These are phyloP conservation scores for Ceratothoa steindachneri DNA, from an alignment of 2,888 invertebrate genomes.

Conservation along the genomic window DNA sequence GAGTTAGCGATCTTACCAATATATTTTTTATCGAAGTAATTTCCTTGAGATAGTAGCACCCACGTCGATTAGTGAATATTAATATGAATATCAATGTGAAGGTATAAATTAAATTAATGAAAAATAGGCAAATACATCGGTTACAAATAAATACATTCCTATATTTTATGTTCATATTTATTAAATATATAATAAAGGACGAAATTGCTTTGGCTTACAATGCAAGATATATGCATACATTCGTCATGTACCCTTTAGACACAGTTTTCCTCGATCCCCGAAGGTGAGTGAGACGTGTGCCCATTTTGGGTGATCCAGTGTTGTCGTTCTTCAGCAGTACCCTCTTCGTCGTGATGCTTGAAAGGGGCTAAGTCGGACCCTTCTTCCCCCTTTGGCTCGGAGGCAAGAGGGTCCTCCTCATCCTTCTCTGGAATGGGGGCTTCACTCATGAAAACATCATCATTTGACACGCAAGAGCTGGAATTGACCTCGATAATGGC, in stretches of 20 bases:
- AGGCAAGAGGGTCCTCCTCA: background rate
- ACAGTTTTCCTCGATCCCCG: background rate
- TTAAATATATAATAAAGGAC: no score
- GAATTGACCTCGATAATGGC: slow-evolving; percentile 39
- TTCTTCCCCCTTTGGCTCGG: background rate
- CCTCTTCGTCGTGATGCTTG: background rate
- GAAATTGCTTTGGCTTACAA: no score
- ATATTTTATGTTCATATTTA: no score
- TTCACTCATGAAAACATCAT: background rate
- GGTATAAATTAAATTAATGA: no score
- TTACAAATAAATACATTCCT: no score
- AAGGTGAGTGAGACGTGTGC: background rate
- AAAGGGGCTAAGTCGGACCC: background rate
- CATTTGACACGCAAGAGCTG: slow-evolving; percentile 17
- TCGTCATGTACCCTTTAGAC: background rate
- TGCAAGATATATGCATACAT: no score
- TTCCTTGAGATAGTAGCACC: no score
- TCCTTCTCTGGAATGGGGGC: background rate
- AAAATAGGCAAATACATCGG: no score
- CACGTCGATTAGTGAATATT: no score
- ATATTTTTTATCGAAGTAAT: no score
- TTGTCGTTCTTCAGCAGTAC: background rate
- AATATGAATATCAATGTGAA: no score
- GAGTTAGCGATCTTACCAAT: no score
- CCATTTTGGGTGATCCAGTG: background rate